A percentile compares a stretch with the other conserved stretches of the same genome.
phyloP scores from a whole-genome alignment of 2,888 invertebrate genomes.

The Plemyria rubiginata region DNA sequence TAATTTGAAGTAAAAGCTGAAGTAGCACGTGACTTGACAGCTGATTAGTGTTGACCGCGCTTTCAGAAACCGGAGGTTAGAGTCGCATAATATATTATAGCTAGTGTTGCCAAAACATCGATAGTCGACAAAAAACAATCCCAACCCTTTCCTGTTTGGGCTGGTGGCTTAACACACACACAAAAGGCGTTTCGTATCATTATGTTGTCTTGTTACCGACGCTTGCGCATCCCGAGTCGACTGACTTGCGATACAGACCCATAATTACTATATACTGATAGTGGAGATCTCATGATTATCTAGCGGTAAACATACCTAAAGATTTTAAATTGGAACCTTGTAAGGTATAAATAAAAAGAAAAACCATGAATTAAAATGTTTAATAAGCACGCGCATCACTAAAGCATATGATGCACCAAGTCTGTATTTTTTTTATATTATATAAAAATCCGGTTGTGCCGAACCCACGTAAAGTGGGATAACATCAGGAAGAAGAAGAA shows the following conservation, averaged over 20 bases:
- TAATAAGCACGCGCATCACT: no score
- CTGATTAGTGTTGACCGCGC: no score
- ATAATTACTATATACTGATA: constrained; percentile 77
- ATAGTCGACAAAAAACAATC: constrained; percentile 40
- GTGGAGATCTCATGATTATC: constrained; percentile 55
- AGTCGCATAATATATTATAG: not conserved
- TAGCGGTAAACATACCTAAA: constrained; percentile 36
- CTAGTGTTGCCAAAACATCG: constrained; percentile 40
- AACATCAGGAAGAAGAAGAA: no score
- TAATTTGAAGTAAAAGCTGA: no score
- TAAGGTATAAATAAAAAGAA: not conserved
- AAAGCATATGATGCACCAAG: no score
- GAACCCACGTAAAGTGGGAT: no score
- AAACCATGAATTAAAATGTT: not conserved
- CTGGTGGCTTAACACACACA: constrained; percentile 83
- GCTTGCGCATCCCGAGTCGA: constrained; percentile 69
- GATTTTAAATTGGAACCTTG: not conserved
- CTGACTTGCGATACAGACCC: constrained; percentile 69
- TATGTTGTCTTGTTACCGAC: constrained; percentile 83
- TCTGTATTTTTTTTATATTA: no score
- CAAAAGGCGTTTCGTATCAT: constrained; percentile 80
- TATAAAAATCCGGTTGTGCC: no score
- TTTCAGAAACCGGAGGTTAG: no score
- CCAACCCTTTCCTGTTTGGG: constrained; percentile 73
- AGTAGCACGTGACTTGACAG: no score